Evolutionary conservation across 2,113 vertebrate species (phyloP).

Genomic region (Centropus bengalensis): DNA sequence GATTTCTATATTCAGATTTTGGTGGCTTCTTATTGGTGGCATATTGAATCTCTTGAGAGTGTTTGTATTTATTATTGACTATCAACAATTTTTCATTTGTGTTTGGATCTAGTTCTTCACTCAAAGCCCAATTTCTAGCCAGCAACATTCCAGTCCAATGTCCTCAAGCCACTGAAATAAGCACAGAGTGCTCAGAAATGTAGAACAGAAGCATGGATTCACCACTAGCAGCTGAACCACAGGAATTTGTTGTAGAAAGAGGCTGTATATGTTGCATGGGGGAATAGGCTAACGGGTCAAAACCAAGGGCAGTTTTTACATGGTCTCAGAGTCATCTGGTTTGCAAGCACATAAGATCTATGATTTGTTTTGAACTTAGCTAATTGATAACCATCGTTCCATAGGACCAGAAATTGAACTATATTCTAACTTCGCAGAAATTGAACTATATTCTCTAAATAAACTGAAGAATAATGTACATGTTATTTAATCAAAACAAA

Average conservation of each 20-base stretch:
- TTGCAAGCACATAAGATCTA: neutral
- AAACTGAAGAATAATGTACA: neutral
- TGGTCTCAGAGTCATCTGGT: neutral
- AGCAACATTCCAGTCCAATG: neutral
- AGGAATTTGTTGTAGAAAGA: neutral
- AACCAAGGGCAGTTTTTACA: neutral
- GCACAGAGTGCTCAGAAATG: neutral
- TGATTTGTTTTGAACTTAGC: neutral
- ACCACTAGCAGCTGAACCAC: neutral
- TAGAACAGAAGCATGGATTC: neutral
- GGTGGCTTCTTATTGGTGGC: neutral
- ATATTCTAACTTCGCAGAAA: neutral
- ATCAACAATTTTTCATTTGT: neutral
- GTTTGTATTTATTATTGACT: neutral
- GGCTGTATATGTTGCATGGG: rapidly evolving
- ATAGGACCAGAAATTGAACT: neutral
- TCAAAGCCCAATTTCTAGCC: neutral
- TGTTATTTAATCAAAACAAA: neutral
- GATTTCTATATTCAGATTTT: neutral
- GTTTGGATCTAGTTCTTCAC: neutral
- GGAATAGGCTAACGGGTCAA: neutral
- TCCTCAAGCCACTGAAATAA: neutral
- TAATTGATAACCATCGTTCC: neutral
- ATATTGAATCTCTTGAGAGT: neutral
- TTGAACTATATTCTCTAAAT: neutral